Base-by-base conservation (phyloP, 2,797 vertebrate genomes). In the Trachurus trachurus region DNA sequence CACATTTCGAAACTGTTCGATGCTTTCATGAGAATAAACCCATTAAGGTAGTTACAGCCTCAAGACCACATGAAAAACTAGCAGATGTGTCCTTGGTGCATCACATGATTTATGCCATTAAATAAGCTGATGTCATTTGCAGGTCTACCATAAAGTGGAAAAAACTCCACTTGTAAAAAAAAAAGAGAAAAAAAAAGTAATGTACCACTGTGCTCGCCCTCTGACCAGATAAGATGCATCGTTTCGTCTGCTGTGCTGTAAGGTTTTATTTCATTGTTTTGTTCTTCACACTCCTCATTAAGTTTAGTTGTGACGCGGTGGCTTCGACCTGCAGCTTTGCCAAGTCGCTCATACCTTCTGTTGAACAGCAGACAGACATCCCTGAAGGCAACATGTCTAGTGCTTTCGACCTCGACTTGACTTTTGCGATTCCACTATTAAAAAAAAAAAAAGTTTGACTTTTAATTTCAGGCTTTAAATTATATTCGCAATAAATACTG, bases 191-290 rank as follows among this genome's bases (percentile, higher is more conserved):
- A 31, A 5, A 3, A 31, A 6, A 9, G 17, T 34, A 58, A 70
- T 63, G 62, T 44, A 66, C 22, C 40, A 54, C 12, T 12, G 45
- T 44, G 40, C 44, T 82, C 50, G 74, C 40, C 34, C 39, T 63
- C 59, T 72, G 40, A 62, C 49, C 66, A 67, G 10, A 80, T 64
- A 54, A 66, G 47, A 84, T 71, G 67, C 42, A 83, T 78, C 2
- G 53, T 17, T 67, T 57, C 47, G 66, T 56, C 67, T 49, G 59
- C 26, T 58, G 17, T 19, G n/a, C n/a, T n/a, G n/a, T n/a, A n/a
- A 31, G 45, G 40, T 5, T 34, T 6, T 34, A 34, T 34, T 34
- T 34, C 6, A 6, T 16, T 60, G 26, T 26, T 26, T 26, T 26
- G 26, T 37, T 65, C 70, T 71, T 44, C 44, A 58, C 77, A 60